phyloP scores from a whole-genome alignment of 2,888 invertebrate species.

The Syrista parreyssii region DNA sequence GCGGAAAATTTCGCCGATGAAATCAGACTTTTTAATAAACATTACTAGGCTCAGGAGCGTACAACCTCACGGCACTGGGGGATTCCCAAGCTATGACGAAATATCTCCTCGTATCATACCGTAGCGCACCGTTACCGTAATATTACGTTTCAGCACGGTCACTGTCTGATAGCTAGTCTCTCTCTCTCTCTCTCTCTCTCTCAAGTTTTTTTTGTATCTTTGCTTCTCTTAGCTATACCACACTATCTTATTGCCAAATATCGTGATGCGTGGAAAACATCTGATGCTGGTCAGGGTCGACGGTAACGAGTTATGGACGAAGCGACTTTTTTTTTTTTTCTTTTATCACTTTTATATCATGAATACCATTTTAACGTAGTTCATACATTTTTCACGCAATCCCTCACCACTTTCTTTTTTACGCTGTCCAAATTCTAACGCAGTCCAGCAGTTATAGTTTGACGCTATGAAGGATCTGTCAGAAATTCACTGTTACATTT shows the following conservation, averaged over 20 bases:
- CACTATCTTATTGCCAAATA: background rate
- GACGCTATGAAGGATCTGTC: background rate
- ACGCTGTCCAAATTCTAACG: background rate
- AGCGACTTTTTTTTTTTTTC: background rate
- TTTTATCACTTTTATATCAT: background rate
- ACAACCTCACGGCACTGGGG: background rate
- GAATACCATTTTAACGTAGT: background rate
- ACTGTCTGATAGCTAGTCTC: background rate
- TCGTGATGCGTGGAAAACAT: background rate
- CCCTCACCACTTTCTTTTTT: background rate
- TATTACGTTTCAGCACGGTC: background rate
- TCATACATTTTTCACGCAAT: background rate
- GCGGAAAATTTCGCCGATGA: constrained; percentile 8
- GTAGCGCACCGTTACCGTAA: background rate
- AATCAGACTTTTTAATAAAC: constrained; percentile 20
- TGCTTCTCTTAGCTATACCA: background rate
- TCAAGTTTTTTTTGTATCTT: background rate
- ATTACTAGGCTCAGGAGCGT: background rate
- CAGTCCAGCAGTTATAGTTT: background rate
- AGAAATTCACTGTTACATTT: background rate
- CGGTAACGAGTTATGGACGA: background rate
- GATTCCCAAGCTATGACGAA: background rate
- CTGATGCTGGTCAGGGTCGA: background rate
- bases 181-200: background rate
- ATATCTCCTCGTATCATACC: background rate